A percentile compares a stretch with the other conserved stretches of the same genome.
These are phyloP conservation scores for Eriocheir sinensis DNA, from an alignment of 1,140 invertebrate genomes.

Conservation along the genomic window DNA sequence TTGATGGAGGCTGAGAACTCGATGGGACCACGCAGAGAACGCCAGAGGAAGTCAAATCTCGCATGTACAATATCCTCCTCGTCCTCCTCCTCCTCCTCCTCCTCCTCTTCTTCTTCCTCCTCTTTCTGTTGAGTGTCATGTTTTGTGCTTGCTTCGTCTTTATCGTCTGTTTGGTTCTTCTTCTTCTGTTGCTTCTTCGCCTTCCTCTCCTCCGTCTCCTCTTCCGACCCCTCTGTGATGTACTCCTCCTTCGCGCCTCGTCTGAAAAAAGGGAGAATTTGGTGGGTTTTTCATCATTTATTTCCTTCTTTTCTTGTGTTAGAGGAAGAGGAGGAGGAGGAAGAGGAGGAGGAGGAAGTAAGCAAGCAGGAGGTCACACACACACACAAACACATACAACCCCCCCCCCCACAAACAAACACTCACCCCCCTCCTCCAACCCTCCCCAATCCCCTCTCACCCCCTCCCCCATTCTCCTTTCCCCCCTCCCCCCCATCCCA, in stretches of 20 bases:
- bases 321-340: not conserved
- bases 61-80: constrained; percentile 77
- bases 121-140: too few species aligned
- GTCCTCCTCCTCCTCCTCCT: constrained; percentile 52
- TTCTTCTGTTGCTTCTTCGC: constrained; percentile 45
- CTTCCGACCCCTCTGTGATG: constrained; percentile 47
- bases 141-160: too few species aligned
- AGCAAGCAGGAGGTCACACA: too few species aligned
- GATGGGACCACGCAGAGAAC: constrained; percentile 82
- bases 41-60: constrained; percentile 85
- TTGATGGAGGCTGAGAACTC: constrained; percentile 83
- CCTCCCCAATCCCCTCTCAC: too few species aligned
- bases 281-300: not conserved
- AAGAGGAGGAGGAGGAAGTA: not conserved
- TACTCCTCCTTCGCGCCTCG: constrained; percentile 56
- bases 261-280: not conserved
- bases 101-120: constrained; percentile 48
- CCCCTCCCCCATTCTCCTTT: too few species aligned
- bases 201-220: constrained; percentile 37
- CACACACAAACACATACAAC: too few species aligned
- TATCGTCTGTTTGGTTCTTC: too few species aligned
- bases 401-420: too few species aligned
- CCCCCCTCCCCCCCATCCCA: not conserved
- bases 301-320: not conserved
- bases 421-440: too few species aligned